Evolutionary conservation across 2,888 invertebrate genomes (phyloP).

Genomic region (Sinelater perroti): DNA sequence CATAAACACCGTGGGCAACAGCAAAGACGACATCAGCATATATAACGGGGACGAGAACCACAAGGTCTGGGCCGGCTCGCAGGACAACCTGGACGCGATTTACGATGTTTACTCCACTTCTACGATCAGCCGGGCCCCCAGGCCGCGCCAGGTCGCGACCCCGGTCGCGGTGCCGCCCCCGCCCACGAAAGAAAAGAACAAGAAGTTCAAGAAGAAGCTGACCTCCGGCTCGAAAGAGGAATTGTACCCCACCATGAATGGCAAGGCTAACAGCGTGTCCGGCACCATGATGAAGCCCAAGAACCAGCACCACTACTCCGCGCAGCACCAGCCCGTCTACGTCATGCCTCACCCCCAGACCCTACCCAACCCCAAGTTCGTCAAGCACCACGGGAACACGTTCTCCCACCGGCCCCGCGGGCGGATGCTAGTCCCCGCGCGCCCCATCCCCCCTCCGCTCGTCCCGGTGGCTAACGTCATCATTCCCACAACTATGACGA

Average conservation of each 20-base stretch:
- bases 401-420: slow-evolving; percentile 65
- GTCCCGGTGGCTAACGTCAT: slow-evolving; percentile 55
- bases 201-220: slow-evolving; percentile 69
- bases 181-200: slow-evolving; percentile 73
- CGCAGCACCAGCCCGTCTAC: slow-evolving; percentile 57
- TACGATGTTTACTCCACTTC: slow-evolving; percentile 73
- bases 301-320: slow-evolving; percentile 54
- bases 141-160: slow-evolving; percentile 83
- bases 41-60: slow-evolving; percentile 94
- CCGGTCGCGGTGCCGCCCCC: slow-evolving; percentile 86
- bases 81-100: slow-evolving; percentile 75
- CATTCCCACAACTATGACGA: slow-evolving; percentile 65
- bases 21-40: slow-evolving; percentile 81
- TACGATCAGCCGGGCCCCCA: slow-evolving; percentile 70
- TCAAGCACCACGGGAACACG: slow-evolving; percentile 62
- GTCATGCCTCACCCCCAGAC: slow-evolving; percentile 59
- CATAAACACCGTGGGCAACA: slow-evolving; percentile 66
- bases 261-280: slow-evolving; percentile 54
- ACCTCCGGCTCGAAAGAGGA: slow-evolving; percentile 69
- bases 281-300: slow-evolving; percentile 62
- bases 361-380: slow-evolving; percentile 60
- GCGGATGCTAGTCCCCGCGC: slow-evolving; percentile 67
- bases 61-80: slow-evolving; percentile 89
- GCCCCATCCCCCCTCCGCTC: slow-evolving; percentile 60
- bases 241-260: slow-evolving; percentile 67